Conservation (phyloP, 2,797 vertebrate species). For the Lacerta viridis region DNA sequence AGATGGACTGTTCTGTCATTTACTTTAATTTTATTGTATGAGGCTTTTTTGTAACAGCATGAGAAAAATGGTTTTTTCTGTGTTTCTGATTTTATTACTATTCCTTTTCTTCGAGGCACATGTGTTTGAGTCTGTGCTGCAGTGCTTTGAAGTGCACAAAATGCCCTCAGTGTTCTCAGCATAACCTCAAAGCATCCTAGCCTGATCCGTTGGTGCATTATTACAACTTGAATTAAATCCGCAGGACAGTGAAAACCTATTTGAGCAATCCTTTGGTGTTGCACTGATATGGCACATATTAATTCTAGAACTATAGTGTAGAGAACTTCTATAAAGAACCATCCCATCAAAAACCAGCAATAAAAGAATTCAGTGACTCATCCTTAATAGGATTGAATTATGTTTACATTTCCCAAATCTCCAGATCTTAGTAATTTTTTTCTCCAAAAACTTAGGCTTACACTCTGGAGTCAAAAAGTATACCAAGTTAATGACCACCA, state of each 20-base stretch:
- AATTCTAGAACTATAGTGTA: background rate
- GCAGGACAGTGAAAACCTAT: background rate
- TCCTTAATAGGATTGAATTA: background rate
- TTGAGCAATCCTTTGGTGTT: conserved; percentile 12
- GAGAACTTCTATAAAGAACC: background rate
- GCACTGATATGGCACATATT: background rate
- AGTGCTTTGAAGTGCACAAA: conserved; percentile 21
- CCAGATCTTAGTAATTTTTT: background rate
- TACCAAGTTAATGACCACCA: background rate
- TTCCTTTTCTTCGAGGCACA: conserved; percentile 12
- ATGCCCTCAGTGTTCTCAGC: conserved; percentile 2
- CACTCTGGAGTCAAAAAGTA: background rate
- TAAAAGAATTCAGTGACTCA: background rate
- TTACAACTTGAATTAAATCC: conserved; percentile 31
- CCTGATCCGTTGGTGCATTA: conserved; percentile 14
- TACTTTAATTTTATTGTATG: background rate
- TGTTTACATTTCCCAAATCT: background rate
- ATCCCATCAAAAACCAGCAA: background rate
- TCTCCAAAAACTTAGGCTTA: background rate
- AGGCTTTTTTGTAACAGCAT: background rate
- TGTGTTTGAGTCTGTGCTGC: background rate
- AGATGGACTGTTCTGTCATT: background rate
- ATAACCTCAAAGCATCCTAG: conserved; percentile 8
- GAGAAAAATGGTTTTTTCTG: background rate
- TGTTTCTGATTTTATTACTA: conserved; percentile 25